A percentile compares a stretch with the other conserved stretches of the same genome.
These are phyloP conservation scores for Mactromeris polynyma DNA, from an alignment of 2,888 invertebrate genomes.

Conservation along the genomic window DNA sequence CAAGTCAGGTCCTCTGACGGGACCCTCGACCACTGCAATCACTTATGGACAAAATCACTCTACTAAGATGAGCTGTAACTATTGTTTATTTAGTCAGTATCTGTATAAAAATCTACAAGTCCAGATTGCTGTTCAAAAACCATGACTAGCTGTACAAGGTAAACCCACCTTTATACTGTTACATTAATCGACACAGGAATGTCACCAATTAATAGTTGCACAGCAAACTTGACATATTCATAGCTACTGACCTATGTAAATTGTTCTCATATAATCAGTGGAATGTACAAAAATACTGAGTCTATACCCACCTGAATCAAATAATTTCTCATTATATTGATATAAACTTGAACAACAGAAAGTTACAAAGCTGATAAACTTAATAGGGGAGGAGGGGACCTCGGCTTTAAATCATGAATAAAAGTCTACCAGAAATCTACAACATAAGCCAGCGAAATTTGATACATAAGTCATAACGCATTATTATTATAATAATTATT, in stretches of 20 bases:
- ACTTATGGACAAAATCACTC: too few species aligned
- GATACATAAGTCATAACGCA: too few species aligned
- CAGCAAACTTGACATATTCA: slow-evolving; percentile 35
- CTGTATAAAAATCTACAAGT: too few species aligned
- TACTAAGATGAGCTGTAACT: too few species aligned
- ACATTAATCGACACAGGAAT: slow-evolving; percentile 36
- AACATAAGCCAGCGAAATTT: too few species aligned
- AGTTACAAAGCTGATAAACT: background rate
- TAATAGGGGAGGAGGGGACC: background rate
- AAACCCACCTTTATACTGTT: background rate
- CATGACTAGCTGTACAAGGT: background rate
- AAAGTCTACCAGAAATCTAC: too few species aligned
- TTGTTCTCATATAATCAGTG: slow-evolving; percentile 26
- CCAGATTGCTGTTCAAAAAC: background rate
- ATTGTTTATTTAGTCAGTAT: too few species aligned
- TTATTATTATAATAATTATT: too few species aligned
- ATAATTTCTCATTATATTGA: slow-evolving; percentile 32
- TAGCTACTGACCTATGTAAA: slow-evolving; percentile 49
- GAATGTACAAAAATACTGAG: background rate
- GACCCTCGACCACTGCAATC: too few species aligned
- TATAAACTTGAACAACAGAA: slow-evolving; percentile 25
- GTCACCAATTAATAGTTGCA: slow-evolving; percentile 47
- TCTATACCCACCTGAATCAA: slow-evolving; percentile 1
- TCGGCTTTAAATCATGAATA: background rate
- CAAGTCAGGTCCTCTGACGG: too few species aligned